Conservation (phyloP, 2,888 invertebrate species). For the Acronicta aceris region DNA sequence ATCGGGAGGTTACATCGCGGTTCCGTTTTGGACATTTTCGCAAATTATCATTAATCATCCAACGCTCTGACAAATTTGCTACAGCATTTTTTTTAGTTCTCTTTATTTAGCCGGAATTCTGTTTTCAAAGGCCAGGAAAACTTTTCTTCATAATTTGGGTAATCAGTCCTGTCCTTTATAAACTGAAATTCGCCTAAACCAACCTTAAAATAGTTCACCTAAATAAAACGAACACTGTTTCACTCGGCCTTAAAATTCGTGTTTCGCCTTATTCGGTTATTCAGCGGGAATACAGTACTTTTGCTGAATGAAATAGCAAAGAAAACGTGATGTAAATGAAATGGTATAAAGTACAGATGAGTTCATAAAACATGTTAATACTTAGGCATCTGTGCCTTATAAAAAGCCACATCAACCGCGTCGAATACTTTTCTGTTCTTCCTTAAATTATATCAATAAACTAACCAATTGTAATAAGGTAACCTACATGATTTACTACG, state of each 20-base stretch:
- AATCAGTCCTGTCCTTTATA: conserved; percentile 2
- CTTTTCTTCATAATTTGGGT: conserved; percentile 12
- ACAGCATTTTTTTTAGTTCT: conserved; percentile 36
- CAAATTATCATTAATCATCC: conserved; percentile 68
- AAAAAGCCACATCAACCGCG: background rate
- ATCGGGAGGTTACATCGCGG: conserved; percentile 7
- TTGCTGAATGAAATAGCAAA: conserved; percentile 20
- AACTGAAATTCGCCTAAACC: conserved; percentile 1
- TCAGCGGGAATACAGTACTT: conserved; percentile 25
- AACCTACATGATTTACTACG: too few species aligned
- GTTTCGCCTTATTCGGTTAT: conserved; percentile 15
- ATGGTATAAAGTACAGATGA: conserved; percentile 10
- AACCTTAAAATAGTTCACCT: conserved; percentile 26
- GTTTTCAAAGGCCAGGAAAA: conserved; percentile 17
- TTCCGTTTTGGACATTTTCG: conserved; percentile 47
- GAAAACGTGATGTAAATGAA: too few species aligned
- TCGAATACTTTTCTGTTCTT: too few species aligned
- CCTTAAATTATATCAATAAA: too few species aligned
- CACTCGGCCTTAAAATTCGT: conserved; percentile 11
- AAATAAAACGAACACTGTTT: conserved; percentile 28
- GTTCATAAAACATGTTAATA: conserved; percentile 20
- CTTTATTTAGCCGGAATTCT: conserved; percentile 27
- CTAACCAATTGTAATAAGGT: too few species aligned
- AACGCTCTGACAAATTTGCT: conserved; percentile 62
- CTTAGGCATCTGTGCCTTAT: too few species aligned